Conservation (phyloP, 2,797 vertebrate species). For the Vireo griseus region DNA sequence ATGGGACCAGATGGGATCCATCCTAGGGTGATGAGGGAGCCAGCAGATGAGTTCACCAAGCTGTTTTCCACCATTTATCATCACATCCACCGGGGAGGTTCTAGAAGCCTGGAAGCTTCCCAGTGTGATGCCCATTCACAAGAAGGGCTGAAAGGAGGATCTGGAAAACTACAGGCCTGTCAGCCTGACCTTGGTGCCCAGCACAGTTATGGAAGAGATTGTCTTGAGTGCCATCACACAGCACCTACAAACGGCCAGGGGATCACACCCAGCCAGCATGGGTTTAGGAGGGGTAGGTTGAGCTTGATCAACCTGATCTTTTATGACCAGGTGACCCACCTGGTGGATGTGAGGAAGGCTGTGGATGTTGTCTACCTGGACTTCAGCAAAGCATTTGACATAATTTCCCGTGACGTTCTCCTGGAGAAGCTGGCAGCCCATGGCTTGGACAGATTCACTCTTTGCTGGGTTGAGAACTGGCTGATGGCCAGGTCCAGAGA, state of each 20-base stretch:
- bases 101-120: neutral
- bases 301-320: neutral
- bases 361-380: neutral
- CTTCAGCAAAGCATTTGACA: neutral
- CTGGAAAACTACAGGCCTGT: neutral
- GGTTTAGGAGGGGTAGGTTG: fast-evolving
- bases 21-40: neutral
- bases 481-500: too few relatives aligned
- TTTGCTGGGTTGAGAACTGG: neutral
- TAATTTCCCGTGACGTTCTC: neutral
- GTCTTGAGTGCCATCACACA: fast-evolving
- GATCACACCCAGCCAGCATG: neutral
- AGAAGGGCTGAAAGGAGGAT: neutral
- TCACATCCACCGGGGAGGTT: fast-evolving
- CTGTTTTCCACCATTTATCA: fast-evolving
- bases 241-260: too few relatives aligned
- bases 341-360: neutral
- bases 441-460: neutral
- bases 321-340: neutral
- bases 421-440: neutral
- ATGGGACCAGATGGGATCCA: neutral
- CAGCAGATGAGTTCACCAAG: neutral
- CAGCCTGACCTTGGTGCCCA: neutral
- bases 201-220: neutral
- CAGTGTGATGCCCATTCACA: neutral